Percentiles rank a stretch among this genome's conserved stretches.
phyloP scores from a whole-genome alignment of 2,797 vertebrate species.

The Threskiornis aethiopicus region DNA sequence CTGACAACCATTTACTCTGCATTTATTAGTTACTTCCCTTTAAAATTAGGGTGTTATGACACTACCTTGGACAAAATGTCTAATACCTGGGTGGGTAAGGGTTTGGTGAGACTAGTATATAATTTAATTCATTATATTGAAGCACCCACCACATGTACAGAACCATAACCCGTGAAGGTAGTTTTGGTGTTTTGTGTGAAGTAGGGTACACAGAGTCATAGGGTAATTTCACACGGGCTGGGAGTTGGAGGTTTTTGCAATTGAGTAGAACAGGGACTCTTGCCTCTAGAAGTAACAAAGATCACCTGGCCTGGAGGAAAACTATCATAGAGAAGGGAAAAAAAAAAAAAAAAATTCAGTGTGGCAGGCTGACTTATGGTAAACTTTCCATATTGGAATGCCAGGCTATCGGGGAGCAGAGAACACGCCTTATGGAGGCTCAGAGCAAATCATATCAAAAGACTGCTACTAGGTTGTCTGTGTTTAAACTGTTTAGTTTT shows the following conservation, averaged over 20 bases:
- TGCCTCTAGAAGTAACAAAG: background rate
- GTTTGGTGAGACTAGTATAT: background rate
- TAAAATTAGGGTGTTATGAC: background rate
- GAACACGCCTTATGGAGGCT: background rate
- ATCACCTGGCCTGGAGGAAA: background rate
- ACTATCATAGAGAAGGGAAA: background rate
- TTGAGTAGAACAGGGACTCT: background rate
- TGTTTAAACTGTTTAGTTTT: background rate
- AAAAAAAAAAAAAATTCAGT: background rate
- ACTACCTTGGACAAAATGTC: background rate
- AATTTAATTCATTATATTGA: background rate
- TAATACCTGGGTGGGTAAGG: background rate
- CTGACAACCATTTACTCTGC: background rate
- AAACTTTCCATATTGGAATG: background rate
- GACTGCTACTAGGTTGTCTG: background rate
- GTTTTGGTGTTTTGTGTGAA: background rate
- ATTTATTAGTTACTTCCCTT: background rate
- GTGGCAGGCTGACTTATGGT: background rate
- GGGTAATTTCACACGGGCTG: background rate
- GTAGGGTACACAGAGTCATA: background rate
- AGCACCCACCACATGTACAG: background rate
- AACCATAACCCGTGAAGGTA: background rate
- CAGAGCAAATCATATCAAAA: background rate
- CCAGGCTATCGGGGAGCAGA: background rate
- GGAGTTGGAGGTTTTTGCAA: background rate